These are phyloP conservation scores for Balaeniceps rex DNA, from an alignment of 2,113 vertebrate genomes.

Conservation along the genomic window DNA sequence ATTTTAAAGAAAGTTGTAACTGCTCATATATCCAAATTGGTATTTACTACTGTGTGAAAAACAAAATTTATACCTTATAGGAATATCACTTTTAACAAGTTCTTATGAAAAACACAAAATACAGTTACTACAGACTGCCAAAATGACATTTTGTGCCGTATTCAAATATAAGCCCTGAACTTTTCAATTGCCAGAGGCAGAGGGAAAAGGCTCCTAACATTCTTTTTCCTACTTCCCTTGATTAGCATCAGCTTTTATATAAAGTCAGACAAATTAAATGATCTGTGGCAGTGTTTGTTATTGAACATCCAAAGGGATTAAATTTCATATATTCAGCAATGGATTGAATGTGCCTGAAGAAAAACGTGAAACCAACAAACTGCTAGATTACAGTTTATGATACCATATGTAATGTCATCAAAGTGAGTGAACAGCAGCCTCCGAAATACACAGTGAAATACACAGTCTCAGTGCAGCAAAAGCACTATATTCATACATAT, in stretches of 20 bases:
- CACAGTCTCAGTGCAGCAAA: neutral
- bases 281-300: slow-evolving; percentile 16
- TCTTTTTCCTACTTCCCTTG: neutral
- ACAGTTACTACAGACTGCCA: neutral
- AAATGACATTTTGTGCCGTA: neutral
- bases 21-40: neutral
- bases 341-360: neutral
- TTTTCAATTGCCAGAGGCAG: neutral
- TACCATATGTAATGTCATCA: neutral
- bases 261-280: slow-evolving; percentile 36
- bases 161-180: neutral
- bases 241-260: neutral
- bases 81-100: neutral
- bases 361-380: slow-evolving; percentile 15
- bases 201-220: neutral
- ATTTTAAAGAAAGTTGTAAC: neutral
- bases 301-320: slow-evolving; percentile 18
- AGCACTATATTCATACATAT: neutral
- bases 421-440: neutral
- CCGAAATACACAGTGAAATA: no score
- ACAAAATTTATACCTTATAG: neutral
- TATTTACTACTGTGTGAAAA: neutral
- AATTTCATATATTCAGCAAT: slow-evolving; percentile 21
- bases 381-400: neutral
- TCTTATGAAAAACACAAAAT: neutral